Evolutionary conservation across 2,797 vertebrate genomes (phyloP).

Genomic region (Acanthornis magna): DNA sequence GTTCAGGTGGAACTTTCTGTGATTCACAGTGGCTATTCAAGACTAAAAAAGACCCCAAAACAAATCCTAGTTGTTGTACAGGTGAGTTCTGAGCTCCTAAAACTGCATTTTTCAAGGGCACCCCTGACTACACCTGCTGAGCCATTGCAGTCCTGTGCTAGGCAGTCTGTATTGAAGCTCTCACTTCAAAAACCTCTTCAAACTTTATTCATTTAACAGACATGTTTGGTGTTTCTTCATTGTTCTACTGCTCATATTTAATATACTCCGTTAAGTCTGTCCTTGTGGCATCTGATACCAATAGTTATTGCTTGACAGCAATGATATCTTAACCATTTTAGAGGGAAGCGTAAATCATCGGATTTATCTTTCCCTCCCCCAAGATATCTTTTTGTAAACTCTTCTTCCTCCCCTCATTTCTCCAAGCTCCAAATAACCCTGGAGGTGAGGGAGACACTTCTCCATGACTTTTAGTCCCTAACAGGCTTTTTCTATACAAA

Average conservation of each 20-base stretch:
- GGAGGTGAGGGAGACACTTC: background rate
- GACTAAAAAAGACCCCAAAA: background rate
- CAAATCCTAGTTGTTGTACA: background rate
- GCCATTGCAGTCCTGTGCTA: background rate
- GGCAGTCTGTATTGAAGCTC: background rate
- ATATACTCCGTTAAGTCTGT: background rate
- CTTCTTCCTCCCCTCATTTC: background rate
- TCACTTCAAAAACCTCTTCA: background rate
- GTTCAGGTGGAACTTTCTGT: background rate
- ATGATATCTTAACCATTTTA: background rate
- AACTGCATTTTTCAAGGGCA: background rate
- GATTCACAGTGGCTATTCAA: background rate
- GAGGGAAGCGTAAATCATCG: background rate
- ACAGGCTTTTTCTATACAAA: background rate
- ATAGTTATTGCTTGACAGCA: background rate
- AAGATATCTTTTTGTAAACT: background rate
- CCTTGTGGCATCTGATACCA: background rate
- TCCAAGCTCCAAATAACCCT: background rate
- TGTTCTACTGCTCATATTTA: background rate
- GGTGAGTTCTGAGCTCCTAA: background rate
- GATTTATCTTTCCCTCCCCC: background rate
- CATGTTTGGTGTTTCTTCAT: background rate
- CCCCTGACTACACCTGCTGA: background rate
- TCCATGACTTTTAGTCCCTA: background rate
- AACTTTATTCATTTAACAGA: background rate